Evolutionary conservation across 2,113 vertebrate genomes (phyloP), one percentile per base, ranked within the genome.

Genomic region (Menura novaehollandiae): DNA sequence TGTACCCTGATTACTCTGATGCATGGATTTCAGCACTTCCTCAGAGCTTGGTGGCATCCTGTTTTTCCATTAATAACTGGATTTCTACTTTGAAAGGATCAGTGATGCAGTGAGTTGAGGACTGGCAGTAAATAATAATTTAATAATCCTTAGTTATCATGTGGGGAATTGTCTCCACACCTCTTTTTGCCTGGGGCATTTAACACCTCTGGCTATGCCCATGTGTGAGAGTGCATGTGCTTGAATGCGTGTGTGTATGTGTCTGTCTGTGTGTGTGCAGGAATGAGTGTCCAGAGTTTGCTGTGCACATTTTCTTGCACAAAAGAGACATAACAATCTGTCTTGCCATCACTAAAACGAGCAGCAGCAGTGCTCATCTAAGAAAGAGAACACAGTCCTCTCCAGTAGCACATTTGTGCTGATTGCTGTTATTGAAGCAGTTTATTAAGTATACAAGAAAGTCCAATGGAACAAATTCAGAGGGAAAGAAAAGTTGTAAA

Each of bases 361-460:
- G 26, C 41, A 82, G 69, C 19, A 85, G 28, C 30, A 60, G 28
- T 19, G n/a, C 49, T 94, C 49, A 71, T 43, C 51, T 94, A 35
- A 84, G 62, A 58, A 76, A 82, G 78, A 91, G 71, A 83, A 41
- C n/a, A 74, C 56, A 9, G 30, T 83, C 35, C 44, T 94, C n/a
- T 39, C 63, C 47, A 44, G 22, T 56, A 66, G 28, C 49, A 47
- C 37, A 67, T 92, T 86, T 89, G 71, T 73, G 44, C 51, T 88
- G 78, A 78, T 91, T 95, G 60, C 68, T 91, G 69, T 87, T 80
- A 93, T 85, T 83, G 71, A 71, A 81, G 68, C n/a, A 68, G 88
- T 95, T 93, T 95, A 95, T 93, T 93, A 95, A 88, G 82, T 60
- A 73, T 47, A 96, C n/a, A 68, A 55, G 64, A 60, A 93, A 86